Percentiles rank a stretch among this genome's conserved stretches.
phyloP scores from a whole-genome alignment of 2,888 invertebrate genomes.

The Hydroisotoma schaefferi region DNA sequence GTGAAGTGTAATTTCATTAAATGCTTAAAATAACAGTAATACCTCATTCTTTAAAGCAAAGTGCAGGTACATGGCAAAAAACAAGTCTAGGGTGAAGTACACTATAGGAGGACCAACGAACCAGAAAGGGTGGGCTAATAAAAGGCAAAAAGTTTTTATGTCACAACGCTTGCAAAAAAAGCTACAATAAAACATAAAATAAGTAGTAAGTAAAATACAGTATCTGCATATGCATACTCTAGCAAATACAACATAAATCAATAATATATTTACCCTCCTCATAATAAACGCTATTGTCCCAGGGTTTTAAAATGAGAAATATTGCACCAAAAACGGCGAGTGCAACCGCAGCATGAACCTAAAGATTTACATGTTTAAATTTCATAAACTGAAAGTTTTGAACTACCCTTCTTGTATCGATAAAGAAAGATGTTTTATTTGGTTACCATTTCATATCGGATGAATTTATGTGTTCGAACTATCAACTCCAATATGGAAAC shows the following conservation, averaged over 20 bases:
- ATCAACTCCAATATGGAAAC: constrained; percentile 33
- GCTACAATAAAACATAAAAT: too few relatives aligned
- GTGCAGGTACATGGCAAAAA: constrained; percentile 23
- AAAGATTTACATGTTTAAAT: constrained; percentile 1
- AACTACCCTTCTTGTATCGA: background rate
- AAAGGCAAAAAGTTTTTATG: too few relatives aligned
- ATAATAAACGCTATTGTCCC: constrained; percentile 20
- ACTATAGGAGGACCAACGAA: constrained; percentile 35
- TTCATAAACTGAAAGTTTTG: background rate
- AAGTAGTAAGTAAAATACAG: too few relatives aligned
- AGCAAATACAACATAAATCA: background rate
- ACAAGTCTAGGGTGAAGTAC: constrained; percentile 28
- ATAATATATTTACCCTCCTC: constrained; percentile 5
- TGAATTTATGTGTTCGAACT: constrained; percentile 26
- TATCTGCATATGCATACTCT: too few relatives aligned
- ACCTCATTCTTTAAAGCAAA: constrained; percentile 30
- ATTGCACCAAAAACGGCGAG: constrained; percentile 33
- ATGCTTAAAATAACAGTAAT: constrained; percentile 5
- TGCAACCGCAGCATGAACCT: constrained; percentile 38
- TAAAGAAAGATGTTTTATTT: constrained; percentile 1
- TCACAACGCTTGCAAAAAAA: too few relatives aligned
- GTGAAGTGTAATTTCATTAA: too few relatives aligned
- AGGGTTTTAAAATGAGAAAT: constrained; percentile 32
- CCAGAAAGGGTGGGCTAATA: constrained; percentile 30
- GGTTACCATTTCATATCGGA: constrained; percentile 32